phyloP scores from a whole-genome alignment of 2,797 vertebrate genomes.

The Lagorchestes hirsutus region DNA sequence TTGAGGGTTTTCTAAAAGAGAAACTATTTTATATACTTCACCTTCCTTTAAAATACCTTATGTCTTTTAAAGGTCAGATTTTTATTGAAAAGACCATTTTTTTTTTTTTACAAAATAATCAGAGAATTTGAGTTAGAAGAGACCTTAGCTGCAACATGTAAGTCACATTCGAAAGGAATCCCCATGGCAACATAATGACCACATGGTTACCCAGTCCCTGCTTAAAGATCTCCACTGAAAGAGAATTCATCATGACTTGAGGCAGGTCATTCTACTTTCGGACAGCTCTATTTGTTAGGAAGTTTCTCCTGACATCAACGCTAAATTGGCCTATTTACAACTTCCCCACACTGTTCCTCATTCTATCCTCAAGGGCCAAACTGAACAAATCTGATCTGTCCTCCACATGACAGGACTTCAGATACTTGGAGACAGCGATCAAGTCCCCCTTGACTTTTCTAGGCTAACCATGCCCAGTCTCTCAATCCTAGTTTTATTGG shows the following conservation, averaged over 20 bases:
- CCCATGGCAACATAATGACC: not conserved
- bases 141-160: not conserved
- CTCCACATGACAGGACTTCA: not conserved
- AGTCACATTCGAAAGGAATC: not conserved
- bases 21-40: slow-evolving; percentile 29
- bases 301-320: not conserved
- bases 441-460: not conserved
- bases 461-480: not conserved
- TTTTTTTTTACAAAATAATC: not conserved
- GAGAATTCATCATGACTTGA: not conserved
- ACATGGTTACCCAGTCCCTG: not conserved
- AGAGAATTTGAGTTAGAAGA: not conserved
- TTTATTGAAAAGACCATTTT: slow-evolving; percentile 48
- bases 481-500: not conserved
- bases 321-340: not conserved
- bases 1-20: slow-evolving; percentile 40
- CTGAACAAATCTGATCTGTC: not conserved
- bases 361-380: not conserved
- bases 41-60: slow-evolving; percentile 50
- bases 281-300: not conserved
- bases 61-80: slow-evolving; percentile 34
- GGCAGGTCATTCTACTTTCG: not conserved
- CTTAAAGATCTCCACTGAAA: not conserved
- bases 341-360: not conserved
- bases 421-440: not conserved